Conservation (phyloP, 2,797 vertebrate species). For the Melanotaenia trifasciata region DNA sequence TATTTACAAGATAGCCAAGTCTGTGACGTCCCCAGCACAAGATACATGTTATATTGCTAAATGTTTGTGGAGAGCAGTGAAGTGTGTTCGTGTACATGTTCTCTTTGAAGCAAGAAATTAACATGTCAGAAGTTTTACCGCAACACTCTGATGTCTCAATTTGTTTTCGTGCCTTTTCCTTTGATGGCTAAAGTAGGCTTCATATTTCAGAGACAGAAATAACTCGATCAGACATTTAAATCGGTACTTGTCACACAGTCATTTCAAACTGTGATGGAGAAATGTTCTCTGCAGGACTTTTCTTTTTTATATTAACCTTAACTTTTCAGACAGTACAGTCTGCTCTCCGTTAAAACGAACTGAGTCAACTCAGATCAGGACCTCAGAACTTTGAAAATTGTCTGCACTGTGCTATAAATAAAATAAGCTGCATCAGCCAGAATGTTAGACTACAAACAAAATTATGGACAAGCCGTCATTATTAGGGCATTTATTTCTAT, state of each 20-base stretch:
- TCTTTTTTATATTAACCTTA: not conserved
- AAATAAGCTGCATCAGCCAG: not conserved
- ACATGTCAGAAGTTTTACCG: constrained; percentile 11
- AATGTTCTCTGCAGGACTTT: constrained; percentile 27
- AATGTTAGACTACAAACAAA: not conserved
- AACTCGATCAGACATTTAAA: constrained; percentile 30
- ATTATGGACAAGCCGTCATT: not conserved
- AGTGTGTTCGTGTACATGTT: not conserved
- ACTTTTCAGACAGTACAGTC: not conserved
- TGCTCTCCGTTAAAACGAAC: not conserved
- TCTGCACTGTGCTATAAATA: constrained; percentile 1
- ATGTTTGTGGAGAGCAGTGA: not conserved
- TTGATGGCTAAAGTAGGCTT: constrained; percentile 18
- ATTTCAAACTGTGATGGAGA: constrained; percentile 28
- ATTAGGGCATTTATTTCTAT: no score
- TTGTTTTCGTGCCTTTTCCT: constrained; percentile 9
- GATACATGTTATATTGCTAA: not conserved
- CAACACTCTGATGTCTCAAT: constrained; percentile 6
- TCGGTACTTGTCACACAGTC: constrained; percentile 9
- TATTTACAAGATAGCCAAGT: not conserved
- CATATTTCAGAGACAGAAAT: constrained; percentile 31
- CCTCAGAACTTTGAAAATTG: constrained; percentile 1
- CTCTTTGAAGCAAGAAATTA: constrained; percentile 31
- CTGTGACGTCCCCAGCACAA: not conserved
- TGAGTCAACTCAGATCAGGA: not conserved